phyloP scores from a whole-genome alignment of 2,113 vertebrate species.

The Muntiacus reevesi region DNA sequence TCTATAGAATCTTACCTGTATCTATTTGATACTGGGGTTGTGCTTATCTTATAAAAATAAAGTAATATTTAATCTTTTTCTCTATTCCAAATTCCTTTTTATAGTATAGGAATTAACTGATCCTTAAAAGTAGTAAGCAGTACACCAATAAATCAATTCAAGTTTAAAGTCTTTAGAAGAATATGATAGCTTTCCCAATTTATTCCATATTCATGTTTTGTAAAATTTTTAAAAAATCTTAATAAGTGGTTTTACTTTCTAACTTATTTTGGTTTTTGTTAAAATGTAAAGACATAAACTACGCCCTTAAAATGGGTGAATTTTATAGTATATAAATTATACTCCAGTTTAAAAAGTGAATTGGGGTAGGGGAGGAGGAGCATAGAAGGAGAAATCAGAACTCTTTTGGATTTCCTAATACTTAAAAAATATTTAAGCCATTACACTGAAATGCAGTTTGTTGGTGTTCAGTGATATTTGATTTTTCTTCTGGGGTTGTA shows the following conservation, averaged over 20 bases:
- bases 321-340: neutral
- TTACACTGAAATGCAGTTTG: neutral
- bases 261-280: neutral
- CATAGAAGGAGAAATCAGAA: neutral
- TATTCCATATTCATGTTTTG: neutral
- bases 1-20: neutral
- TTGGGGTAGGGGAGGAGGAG: neutral
- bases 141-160: neutral
- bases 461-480: neutral
- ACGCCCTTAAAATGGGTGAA: neutral
- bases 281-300: neutral
- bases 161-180: neutral
- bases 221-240: neutral
- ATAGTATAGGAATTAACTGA: neutral
- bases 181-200: neutral
- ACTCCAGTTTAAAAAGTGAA: neutral
- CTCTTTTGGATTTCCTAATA: neutral
- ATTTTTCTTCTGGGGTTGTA: neutral
- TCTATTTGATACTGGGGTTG: neutral
- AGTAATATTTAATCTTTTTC: neutral
- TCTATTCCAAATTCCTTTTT: neutral
- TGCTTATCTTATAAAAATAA: neutral
- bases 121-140: neutral
- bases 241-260: neutral
- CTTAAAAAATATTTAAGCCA: neutral